phyloP scores from a whole-genome alignment of 2,113 vertebrate species.

The Odocoileus hemionus region DNA sequence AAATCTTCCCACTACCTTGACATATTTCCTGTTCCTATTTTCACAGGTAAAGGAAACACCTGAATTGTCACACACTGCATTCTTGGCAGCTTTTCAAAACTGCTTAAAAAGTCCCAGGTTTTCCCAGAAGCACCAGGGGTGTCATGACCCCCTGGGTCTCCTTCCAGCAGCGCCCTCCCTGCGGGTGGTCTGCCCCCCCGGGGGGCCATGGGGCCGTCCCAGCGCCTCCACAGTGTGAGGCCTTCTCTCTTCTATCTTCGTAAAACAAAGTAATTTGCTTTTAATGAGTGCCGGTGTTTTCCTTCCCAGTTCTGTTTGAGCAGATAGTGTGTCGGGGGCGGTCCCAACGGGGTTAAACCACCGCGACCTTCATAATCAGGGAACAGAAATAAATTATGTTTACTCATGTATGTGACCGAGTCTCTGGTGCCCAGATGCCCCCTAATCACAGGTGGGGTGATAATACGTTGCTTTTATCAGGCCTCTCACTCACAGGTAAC shows the following conservation, averaged over 20 bases:
- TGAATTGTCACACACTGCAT: fast-evolving
- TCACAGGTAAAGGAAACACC: background rate
- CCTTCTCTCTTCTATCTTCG: slow-evolving; percentile 42
- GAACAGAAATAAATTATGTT: slow-evolving; percentile 62
- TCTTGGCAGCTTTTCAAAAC: background rate
- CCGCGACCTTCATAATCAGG: slow-evolving; percentile 63
- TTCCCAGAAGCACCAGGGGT: background rate
- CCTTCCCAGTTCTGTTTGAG: slow-evolving; percentile 50
- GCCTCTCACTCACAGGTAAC: slow-evolving; percentile 18
- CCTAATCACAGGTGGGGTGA: slow-evolving; percentile 42
- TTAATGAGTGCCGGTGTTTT: slow-evolving; percentile 67
- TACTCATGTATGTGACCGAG: slow-evolving; percentile 42
- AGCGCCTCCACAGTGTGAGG: background rate
- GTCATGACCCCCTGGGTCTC: background rate
- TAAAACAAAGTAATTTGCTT: slow-evolving; percentile 72
- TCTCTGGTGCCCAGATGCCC: slow-evolving; percentile 50
- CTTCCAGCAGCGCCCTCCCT: background rate
- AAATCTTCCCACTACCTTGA: background rate
- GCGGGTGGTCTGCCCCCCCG: background rate
- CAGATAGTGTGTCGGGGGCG: slow-evolving; percentile 48
- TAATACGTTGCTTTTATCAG: slow-evolving; percentile 42
- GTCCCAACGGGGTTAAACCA: slow-evolving; percentile 51
- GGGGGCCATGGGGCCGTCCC: background rate
- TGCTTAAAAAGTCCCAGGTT: fast-evolving
- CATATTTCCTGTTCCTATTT: background rate